phyloP scores from a whole-genome alignment of 2,113 vertebrate genomes.

The Physeter macrocephalus region DNA sequence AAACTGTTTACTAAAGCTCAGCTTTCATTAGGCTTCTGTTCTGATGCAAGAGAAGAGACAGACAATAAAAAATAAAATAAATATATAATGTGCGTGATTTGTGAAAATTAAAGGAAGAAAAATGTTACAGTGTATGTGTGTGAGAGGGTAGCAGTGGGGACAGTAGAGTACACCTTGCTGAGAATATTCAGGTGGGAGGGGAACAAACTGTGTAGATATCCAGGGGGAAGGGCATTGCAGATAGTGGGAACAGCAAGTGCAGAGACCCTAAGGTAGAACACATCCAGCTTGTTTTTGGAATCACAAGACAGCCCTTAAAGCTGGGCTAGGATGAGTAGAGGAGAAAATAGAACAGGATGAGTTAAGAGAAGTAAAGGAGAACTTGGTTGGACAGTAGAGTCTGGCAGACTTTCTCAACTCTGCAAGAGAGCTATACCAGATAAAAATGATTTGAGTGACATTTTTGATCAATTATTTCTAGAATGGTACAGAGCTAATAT shows the following conservation, averaged over 20 bases:
- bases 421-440: background rate
- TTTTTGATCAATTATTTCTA: background rate
- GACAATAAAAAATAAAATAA: background rate
- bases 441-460: background rate
- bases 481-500: background rate
- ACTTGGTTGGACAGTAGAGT: too few relatives aligned
- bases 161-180: background rate
- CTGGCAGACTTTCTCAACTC: background rate
- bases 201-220: background rate
- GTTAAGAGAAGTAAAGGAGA: background rate
- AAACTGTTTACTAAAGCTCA: background rate
- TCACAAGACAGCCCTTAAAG: background rate
- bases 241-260: background rate
- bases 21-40: background rate
- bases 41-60: background rate
- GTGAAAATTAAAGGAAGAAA: background rate
- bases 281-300: background rate
- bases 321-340: background rate
- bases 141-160: too few relatives aligned
- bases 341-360: background rate
- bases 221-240: background rate
- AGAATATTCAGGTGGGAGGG: background rate
- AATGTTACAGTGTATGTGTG: background rate
- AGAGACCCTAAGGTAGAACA: background rate
- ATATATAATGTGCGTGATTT: background rate